Evolutionary conservation across 2,888 invertebrate genomes (phyloP).

Genomic region (Drosophila mettleri): DNA sequence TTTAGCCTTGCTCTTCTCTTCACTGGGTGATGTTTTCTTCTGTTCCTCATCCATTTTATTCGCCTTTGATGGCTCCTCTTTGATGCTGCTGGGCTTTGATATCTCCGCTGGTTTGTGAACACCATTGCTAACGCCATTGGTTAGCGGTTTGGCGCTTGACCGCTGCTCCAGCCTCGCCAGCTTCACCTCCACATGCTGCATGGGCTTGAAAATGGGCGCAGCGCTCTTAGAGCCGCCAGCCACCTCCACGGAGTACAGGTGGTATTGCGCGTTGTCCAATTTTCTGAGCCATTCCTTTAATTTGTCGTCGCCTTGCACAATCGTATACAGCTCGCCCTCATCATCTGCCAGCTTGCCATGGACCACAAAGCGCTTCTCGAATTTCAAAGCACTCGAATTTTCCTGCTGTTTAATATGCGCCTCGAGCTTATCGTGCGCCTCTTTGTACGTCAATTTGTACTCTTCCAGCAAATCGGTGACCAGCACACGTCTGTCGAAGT

Average conservation of each 20-base stretch:
- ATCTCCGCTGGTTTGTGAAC: conserved; percentile 4
- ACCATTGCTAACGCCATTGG: conserved; percentile 44
- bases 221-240: conserved; percentile 80
- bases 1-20: conserved; percentile 39
- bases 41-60: conserved; percentile 30
- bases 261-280: conserved; percentile 68
- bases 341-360: conserved; percentile 37
- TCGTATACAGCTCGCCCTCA: conserved; percentile 68
- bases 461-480: conserved; percentile 82
- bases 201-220: conserved; percentile 77
- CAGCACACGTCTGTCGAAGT: conserved; percentile 80
- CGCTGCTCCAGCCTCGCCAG: conserved; percentile 58
- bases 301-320: conserved; percentile 76
- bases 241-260: conserved; percentile 81
- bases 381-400: conserved; percentile 63
- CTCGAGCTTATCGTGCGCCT: conserved; percentile 68
- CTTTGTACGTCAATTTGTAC: conserved; percentile 75
- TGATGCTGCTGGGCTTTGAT: conserved; percentile 13
- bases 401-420: conserved; percentile 72
- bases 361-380: conserved; percentile 72
- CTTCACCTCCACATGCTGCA: conserved; percentile 65
- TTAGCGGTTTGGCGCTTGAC: conserved; percentile 10
- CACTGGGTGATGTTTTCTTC: conserved; percentile 57
- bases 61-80: conserved; percentile 22
- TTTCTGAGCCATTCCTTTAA: conserved; percentile 70